A percentile compares a stretch with the other conserved stretches of the same genome.
Conservation (phyloP, 2,797 vertebrate genomes). For the Sebastes goodei region DNA sequence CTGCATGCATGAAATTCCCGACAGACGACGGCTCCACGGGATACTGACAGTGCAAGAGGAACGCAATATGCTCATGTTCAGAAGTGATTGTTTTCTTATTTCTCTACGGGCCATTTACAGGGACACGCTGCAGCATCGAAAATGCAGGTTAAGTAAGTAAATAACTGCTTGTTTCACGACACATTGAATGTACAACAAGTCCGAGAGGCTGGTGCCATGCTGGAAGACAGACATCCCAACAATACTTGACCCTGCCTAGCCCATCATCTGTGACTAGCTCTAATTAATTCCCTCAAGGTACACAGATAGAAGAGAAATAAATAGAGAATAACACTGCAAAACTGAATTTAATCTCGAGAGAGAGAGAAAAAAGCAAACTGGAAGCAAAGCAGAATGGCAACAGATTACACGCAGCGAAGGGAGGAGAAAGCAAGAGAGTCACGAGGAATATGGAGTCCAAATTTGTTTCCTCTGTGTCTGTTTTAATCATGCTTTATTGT, state of each 20-base stretch:
- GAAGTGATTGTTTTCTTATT: slow-evolving; percentile 30
- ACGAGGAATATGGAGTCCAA: slow-evolving; percentile 28
- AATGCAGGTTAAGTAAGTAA: slow-evolving; percentile 26
- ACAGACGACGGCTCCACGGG: slow-evolving; percentile 16
- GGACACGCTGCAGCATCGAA: slow-evolving; percentile 16
- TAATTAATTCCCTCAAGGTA: slow-evolving; percentile 69
- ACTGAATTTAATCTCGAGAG: slow-evolving; percentile 20
- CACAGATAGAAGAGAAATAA: neutral
- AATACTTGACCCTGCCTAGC: slow-evolving; percentile 6
- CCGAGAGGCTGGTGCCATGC: neutral
- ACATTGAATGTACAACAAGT: slow-evolving; percentile 1
- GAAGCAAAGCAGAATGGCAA: slow-evolving; percentile 4
- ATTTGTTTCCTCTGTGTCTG: slow-evolving; percentile 48
- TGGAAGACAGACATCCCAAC: slow-evolving; percentile 28
- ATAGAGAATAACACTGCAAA: neutral
- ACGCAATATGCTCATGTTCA: slow-evolving; percentile 8
- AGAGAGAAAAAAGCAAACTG: neutral
- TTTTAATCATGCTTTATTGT: slow-evolving; percentile 68
- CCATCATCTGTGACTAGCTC: slow-evolving; percentile 41
- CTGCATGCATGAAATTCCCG: slow-evolving; percentile 24
- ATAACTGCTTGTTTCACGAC: slow-evolving; percentile 8
- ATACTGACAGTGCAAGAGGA: slow-evolving; percentile 2
- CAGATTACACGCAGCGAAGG: slow-evolving; percentile 5
- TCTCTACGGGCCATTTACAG: slow-evolving; percentile 17
- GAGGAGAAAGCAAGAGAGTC: slow-evolving; percentile 33